Evolutionary conservation across 2,888 invertebrate genomes (phyloP), one percentile per base, ranked within the genome.

Genomic region (Apamea epomidion): DNA sequence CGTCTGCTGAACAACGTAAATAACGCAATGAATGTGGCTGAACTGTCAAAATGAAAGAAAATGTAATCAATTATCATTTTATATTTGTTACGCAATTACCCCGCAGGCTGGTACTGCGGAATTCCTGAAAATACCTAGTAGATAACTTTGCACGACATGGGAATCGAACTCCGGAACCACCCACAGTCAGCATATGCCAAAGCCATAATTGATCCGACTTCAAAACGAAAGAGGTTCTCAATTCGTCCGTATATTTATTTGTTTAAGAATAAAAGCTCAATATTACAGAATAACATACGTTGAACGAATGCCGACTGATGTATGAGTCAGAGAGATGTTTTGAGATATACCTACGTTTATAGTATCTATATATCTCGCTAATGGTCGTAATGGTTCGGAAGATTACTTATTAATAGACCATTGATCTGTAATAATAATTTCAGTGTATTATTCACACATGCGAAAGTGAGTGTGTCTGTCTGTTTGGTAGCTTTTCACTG

Each of bases 331-430:
- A 80, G 16, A 60, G 42, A 73, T 68, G 60, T 80, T 80, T 68
- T 32, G 54, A 51, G 73, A 80, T 60, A 29, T 48, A 51, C 12
- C 29, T n/a, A 80, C 48, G 14, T 48, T 25, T 67, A 42, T 73
- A 80, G 51, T 73, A 62, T 42, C 67, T 60, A 60, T 48, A 16
- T 80, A 60, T 2, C 14, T 68, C n/a, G 60, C 80, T 80, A 80
- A 80, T 80, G 80, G 67, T 5, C 6, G 58, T 80, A 80, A 73
- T 80, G 81, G 42, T 37, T 58, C 14, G 32, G n/a, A 51, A 71
- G 71, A 82, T 76, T 76, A 76, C 42, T 82, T 82, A 81, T 75
- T 82, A 64, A 81, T 81, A 76, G 75, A 60, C 60, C n/a, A 68
- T 81, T 68, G 65, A 82, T 71, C 60, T 81, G 32, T 25, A 65